Conservation (phyloP, 2,113 vertebrate genomes). For the Pachycephala philippinensis region DNA sequence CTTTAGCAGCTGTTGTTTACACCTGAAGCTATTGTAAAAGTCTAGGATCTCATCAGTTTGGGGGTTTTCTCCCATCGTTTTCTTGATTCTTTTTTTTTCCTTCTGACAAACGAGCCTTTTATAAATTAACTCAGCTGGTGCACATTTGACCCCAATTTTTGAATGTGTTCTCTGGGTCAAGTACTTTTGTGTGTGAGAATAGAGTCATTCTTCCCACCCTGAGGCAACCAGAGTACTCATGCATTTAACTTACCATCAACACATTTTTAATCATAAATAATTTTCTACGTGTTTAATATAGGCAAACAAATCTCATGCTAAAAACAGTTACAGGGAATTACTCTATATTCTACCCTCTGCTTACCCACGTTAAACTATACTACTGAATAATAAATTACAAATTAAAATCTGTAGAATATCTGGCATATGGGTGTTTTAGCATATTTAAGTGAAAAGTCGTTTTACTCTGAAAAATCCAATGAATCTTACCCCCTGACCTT, state of each 20-base stretch:
- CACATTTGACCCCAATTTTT: constrained; percentile 59
- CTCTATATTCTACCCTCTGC: neutral
- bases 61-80: neutral
- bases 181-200: constrained; percentile 11
- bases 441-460: neutral
- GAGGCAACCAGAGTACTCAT: neutral
- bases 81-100: neutral
- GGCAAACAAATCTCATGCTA: neutral
- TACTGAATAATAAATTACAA: neutral
- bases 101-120: constrained; percentile 15
- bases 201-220: constrained; percentile 2
- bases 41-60: neutral
- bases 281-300: neutral
- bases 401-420: neutral
- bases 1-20: constrained; percentile 40
- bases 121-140: constrained; percentile 63
- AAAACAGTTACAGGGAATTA: neutral
- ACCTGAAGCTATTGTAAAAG: constrained; percentile 49
- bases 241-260: constrained; percentile 1
- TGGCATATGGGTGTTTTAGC: neutral
- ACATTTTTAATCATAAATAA: neutral
- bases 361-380: neutral
- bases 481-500: neutral
- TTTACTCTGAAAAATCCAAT: neutral
- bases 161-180: constrained; percentile 42